Evolutionary conservation across 1,140 invertebrate genomes (phyloP).

Genomic region (Drosophila tsacasi): DNA sequence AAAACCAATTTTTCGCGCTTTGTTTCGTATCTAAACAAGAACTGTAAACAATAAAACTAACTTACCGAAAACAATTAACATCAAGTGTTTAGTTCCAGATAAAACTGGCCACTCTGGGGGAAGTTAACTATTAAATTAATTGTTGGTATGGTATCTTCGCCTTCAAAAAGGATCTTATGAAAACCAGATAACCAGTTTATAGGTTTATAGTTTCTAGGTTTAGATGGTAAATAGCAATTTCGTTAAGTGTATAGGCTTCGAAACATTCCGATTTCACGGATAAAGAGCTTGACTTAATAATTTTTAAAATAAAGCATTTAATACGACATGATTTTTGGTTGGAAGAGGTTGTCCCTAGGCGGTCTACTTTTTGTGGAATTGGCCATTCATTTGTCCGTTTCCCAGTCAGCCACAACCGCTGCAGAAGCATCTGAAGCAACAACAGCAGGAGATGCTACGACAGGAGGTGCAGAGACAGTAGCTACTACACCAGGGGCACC

Average conservation of each 20-base stretch:
- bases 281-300: background rate
- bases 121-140: background rate
- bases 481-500: too few species aligned
- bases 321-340: constrained; percentile 6
- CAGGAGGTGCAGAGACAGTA: too few species aligned
- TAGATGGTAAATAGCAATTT: background rate
- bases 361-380: background rate
- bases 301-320: background rate
- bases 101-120: background rate
- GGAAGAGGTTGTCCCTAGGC: constrained; percentile 1
- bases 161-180: background rate
- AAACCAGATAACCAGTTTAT: accelerated
- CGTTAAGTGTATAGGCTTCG: background rate
- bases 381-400: too few species aligned
- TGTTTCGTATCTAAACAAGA: constrained; percentile 88
- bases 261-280: constrained; percentile 9
- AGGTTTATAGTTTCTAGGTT: background rate
- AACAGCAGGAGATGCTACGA: too few species aligned
- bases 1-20: constrained; percentile 90
- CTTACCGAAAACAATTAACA: background rate
- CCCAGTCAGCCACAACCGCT: too few species aligned
- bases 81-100: background rate
- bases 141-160: background rate
- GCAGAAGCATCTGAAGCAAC: too few species aligned
- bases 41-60: constrained; percentile 49